Base-by-base conservation (phyloP, 1,140 invertebrate species). In the Hylyphantes graminicola region DNA sequence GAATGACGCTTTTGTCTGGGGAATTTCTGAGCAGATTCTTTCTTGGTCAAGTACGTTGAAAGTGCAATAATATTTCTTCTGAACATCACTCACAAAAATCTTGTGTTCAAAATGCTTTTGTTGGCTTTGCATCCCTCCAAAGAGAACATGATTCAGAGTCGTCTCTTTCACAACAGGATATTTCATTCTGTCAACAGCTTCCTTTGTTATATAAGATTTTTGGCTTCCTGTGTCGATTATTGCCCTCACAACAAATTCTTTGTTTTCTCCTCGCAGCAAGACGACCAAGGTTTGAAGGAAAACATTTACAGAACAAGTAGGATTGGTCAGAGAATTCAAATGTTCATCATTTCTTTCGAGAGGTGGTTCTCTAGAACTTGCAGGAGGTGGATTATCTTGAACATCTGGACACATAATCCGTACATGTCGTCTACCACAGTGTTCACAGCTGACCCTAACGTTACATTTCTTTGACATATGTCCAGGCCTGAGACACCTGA, bases 11-110 rank as follows among this genome's bases (percentile, higher is more conserved):
- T 13, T 17, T 13, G 57, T 50, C 6, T 48, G 12, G 6, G 2
- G 5, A 35, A 68, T 70, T 48, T 67, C 54, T 35, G 13, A 54
- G 11, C 63, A 79, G 55, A 68, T 79, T 11, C 54, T 79, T 12
- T 78, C 76, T n/a, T 21, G 63, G 12, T 67, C 51, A 79, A 67
- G 63, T 17, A 68, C 17, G 10, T 68, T 55, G 15, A 48, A 79
- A 35, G 61, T 55, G 50, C 76, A 79, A 59, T 48, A 17, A 55
- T 79, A 79, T 21, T 54, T 55, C 48, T 67, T 8, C 21, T 8
- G 9, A 11, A 35, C 8, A 0, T 35, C 5, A 0, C 65, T 67
- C 15, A 70, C 64, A 57, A 54, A 67, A 35, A 68, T 59, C 8
- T 21, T 17, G 19, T 68, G 48, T 68, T 19, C 51, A 12, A 21